A percentile compares a stretch with the other conserved stretches of the same genome.
phyloP scores from a whole-genome alignment of 1,140 invertebrate genomes.

The Aphaenogaster ashmeadi region DNA sequence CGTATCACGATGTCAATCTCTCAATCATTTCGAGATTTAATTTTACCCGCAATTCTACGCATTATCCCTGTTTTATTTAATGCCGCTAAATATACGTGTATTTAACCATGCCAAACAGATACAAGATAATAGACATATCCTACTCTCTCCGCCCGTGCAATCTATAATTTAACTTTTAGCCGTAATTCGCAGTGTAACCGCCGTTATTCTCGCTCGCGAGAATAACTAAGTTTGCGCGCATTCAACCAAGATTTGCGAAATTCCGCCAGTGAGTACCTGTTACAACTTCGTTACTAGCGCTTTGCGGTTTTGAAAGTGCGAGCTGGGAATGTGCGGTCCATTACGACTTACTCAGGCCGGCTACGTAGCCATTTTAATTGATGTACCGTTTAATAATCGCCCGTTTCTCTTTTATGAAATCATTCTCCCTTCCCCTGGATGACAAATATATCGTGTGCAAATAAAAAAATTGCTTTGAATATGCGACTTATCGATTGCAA shows the following conservation, averaged over 20 bases:
- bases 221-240: conserved; percentile 1
- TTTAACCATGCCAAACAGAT: not conserved
- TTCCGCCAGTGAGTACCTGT: conserved; percentile 28
- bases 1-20: not conserved
- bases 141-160: conserved; percentile 14
- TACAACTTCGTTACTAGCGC: conserved; percentile 37
- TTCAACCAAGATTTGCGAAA: conserved; percentile 57
- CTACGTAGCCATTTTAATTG: conserved; percentile 26
- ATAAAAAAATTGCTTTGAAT: conserved; percentile 58
- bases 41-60: not conserved
- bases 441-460: conserved; percentile 28
- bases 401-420: conserved; percentile 52
- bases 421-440: conserved; percentile 35
- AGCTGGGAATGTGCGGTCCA: conserved; percentile 14
- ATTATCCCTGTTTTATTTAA: conserved; percentile 16
- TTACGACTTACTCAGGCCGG: not conserved
- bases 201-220: not conserved
- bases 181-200: conserved; percentile 47
- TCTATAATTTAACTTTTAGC: conserved; percentile 50
- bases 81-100: not conserved
- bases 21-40: conserved; percentile 2
- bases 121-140: conserved; percentile 27
- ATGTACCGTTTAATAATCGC: conserved; percentile 24
- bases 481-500: not conserved
- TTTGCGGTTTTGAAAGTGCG: conserved; percentile 47